phyloP scores from a whole-genome alignment of 2,113 vertebrate species.

The Cromileptes altivelis region DNA sequence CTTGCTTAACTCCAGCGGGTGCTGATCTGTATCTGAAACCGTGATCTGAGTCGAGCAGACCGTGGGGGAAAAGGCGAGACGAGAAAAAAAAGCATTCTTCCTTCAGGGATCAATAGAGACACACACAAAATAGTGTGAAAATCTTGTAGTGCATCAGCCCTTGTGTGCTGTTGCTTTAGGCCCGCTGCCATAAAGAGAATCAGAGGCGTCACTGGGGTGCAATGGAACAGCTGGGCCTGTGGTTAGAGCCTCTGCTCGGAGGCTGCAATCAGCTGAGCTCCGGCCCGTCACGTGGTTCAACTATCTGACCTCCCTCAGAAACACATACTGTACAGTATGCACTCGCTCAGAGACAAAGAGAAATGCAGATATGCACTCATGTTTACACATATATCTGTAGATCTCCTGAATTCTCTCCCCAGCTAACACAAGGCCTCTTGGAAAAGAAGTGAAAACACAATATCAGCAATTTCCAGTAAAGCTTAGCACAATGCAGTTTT shows the following conservation, averaged over 20 bases:
- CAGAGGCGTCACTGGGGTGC: constrained; percentile 46
- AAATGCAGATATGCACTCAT: constrained; percentile 11
- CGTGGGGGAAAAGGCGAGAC: background rate
- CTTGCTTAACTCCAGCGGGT: constrained; percentile 3
- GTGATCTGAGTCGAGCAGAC: constrained; percentile 44
- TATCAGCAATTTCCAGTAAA: constrained; percentile 19
- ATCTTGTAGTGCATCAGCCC: constrained; percentile 5
- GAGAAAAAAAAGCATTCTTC: constrained; percentile 19
- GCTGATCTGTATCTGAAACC: constrained; percentile 20
- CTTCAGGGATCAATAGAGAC: constrained; percentile 51
- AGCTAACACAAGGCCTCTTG: background rate
- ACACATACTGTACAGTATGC: background rate
- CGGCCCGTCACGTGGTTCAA: constrained; percentile 36
- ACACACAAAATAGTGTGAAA: constrained; percentile 17
- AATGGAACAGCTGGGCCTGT: constrained; percentile 65
- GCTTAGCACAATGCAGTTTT: background rate
- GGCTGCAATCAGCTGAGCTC: constrained; percentile 67
- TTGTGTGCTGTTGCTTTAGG: constrained; percentile 62
- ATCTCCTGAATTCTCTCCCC: background rate
- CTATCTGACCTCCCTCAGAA: constrained; percentile 47
- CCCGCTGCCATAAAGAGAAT: constrained; percentile 50
- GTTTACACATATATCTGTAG: too few species aligned
- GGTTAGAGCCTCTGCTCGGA: constrained; percentile 44
- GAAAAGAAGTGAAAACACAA: constrained; percentile 10
- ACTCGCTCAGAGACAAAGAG: background rate